These are phyloP conservation scores for Octonoba sinensis DNA, from an alignment of 2,888 invertebrate species.

Conservation along the genomic window DNA sequence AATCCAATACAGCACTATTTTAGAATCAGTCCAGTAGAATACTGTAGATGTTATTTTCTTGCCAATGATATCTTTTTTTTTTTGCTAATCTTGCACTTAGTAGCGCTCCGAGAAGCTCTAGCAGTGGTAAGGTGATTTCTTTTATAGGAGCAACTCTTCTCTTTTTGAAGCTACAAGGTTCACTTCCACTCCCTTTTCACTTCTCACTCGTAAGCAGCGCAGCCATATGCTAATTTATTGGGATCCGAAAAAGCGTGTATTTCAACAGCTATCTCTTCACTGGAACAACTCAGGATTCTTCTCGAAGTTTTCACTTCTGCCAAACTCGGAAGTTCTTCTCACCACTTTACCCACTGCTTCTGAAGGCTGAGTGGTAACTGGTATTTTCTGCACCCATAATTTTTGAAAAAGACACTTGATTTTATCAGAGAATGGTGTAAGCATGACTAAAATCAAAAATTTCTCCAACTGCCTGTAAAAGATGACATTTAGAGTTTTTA, in stretches of 20 bases:
- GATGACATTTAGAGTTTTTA: too few relatives aligned
- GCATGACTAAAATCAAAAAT: too few relatives aligned
- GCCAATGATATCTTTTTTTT: too few relatives aligned
- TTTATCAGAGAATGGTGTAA: too few relatives aligned
- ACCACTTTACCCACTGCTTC: not conserved
- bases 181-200: too few relatives aligned
- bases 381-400: too few relatives aligned
- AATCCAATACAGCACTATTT: too few relatives aligned
- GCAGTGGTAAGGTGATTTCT: not conserved
- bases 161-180: too few relatives aligned
- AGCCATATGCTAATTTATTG: not conserved
- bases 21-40: not conserved
- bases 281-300: not conserved
- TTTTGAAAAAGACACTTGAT: too few relatives aligned
- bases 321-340: not conserved
- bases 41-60: not conserved
- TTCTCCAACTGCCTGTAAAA: too few relatives aligned
- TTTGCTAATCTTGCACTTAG: not conserved
- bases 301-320: constrained; percentile 4
- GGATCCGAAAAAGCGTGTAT: not conserved
- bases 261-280: not conserved
- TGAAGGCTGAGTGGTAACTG: not conserved
- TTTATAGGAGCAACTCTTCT: constrained; percentile 1
- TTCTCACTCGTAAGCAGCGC: not conserved
- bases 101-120: constrained; percentile 7